A percentile compares a stretch with the other conserved stretches of the same genome.
These are phyloP conservation scores for Malacoraja senta DNA, from an alignment of 2,797 vertebrate species.

Conservation along the genomic window DNA sequence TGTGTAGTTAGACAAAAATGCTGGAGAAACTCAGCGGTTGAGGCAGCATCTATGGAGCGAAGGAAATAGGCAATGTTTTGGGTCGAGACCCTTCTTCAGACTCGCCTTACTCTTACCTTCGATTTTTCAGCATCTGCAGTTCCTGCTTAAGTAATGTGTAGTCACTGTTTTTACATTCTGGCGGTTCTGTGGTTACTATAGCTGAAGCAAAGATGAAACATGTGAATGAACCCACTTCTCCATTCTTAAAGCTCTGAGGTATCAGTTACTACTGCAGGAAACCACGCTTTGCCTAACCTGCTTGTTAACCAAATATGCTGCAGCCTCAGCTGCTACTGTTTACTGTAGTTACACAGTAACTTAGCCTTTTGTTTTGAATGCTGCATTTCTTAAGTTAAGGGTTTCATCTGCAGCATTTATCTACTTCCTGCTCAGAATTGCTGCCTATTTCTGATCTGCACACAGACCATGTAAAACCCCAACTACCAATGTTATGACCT, in stretches of 20 bases:
- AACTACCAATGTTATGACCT: neutral
- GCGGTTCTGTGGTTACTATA: conserved; percentile 19
- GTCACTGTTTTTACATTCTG: conserved; percentile 6
- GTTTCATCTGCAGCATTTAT: neutral
- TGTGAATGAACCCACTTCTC: conserved; percentile 38
- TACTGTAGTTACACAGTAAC: conserved; percentile 7
- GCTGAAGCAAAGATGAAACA: conserved; percentile 3
- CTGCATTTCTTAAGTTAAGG: neutral
- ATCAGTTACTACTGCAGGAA: conserved; percentile 33
- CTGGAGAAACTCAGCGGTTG: no score
- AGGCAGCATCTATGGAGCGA: no score
- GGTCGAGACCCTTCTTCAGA: no score
- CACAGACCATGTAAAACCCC: neutral
- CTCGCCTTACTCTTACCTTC: no score
- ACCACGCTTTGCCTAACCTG: neutral
- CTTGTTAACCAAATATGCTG: conserved; percentile 22
- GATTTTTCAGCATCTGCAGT: no score
- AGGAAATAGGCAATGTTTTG: no score
- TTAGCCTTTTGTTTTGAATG: conserved; percentile 4
- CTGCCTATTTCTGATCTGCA: neutral
- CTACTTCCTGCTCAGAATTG: neutral
- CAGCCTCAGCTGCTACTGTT: conserved; percentile 5
- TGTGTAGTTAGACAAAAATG: neutral
- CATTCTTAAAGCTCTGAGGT: conserved; percentile 35
- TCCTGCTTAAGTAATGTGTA: neutral